phyloP scores from a whole-genome alignment of 2,797 vertebrate genomes.

The Lycodopsis pacificus region DNA sequence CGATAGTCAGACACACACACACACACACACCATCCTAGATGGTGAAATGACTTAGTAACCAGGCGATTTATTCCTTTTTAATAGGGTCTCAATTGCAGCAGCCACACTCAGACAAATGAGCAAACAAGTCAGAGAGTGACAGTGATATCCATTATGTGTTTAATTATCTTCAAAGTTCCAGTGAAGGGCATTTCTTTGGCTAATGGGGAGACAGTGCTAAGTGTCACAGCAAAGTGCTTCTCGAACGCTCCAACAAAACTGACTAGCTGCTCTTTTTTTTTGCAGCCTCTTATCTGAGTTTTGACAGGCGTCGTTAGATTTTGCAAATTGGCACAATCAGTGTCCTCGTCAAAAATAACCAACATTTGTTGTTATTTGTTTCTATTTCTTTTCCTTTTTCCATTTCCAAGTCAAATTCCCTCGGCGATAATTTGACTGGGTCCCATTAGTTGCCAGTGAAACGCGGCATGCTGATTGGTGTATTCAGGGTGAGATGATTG shows the following conservation, averaged over 20 bases:
- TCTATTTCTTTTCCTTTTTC: constrained; percentile 65
- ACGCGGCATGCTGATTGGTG: constrained; percentile 80
- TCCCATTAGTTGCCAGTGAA: constrained; percentile 74
- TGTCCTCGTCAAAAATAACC: constrained; percentile 77
- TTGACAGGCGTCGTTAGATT: constrained; percentile 75
- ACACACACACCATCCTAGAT: constrained; percentile 73
- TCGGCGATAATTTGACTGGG: constrained; percentile 77
- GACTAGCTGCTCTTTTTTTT: constrained; percentile 63
- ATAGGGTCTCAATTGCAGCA: constrained; percentile 84
- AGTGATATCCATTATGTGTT: constrained; percentile 89
- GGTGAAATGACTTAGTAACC: constrained; percentile 87
- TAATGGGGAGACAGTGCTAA: constrained; percentile 84
- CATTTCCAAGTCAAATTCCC: constrained; percentile 81
- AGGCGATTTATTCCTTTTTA: constrained; percentile 85
- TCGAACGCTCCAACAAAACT: constrained; percentile 77
- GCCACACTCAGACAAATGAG: constrained; percentile 84
- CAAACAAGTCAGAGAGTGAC: constrained; percentile 86
- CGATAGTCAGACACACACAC: constrained; percentile 47
- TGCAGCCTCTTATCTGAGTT: constrained; percentile 60
- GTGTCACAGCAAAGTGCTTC: constrained; percentile 82
- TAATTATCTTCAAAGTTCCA: constrained; percentile 90
- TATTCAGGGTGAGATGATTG: constrained; percentile 80
- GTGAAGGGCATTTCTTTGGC: constrained; percentile 85
- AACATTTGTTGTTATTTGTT: constrained; percentile 80
- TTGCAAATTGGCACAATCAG: constrained; percentile 81